Conservation (phyloP, 2,797 vertebrate species). For the Urocyon cinereoargenteus region DNA sequence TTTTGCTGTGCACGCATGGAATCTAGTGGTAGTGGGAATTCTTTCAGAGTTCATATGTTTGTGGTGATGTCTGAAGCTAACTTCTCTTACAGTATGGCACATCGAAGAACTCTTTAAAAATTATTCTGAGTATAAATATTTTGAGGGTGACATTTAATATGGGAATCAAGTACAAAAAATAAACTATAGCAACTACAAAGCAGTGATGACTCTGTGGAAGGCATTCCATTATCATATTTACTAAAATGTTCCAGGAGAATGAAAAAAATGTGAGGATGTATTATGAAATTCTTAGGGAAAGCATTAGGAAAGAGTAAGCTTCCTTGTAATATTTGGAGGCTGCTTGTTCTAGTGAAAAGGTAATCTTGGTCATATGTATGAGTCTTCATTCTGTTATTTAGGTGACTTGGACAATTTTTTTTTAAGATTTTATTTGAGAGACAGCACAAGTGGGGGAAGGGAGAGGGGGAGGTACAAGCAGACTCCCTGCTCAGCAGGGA, state of each 20-base stretch:
- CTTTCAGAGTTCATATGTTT: constrained; percentile 26
- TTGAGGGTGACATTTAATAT: background rate
- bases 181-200: background rate
- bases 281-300: background rate
- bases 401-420: background rate
- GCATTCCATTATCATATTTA: background rate
- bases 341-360: background rate
- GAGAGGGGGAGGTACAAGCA: background rate
- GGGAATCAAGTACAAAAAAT: background rate
- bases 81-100: background rate
- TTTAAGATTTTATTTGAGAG: background rate
- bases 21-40: background rate
- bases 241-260: background rate
- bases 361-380: background rate
- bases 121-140: background rate
- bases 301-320: background rate
- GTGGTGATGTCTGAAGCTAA: background rate
- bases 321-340: background rate
- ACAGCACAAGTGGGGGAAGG: background rate
- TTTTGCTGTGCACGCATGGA: background rate
- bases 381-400: constrained; percentile 7
- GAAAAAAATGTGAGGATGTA: background rate
- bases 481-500: background rate
- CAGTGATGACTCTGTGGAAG: background rate
- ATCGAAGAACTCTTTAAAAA: constrained; percentile 23